Percentiles rank a stretch among this genome's conserved stretches.
Evolutionary conservation across 2,113 vertebrate genomes (phyloP).

Genomic region (Nothobranchius kuhntae): DNA sequence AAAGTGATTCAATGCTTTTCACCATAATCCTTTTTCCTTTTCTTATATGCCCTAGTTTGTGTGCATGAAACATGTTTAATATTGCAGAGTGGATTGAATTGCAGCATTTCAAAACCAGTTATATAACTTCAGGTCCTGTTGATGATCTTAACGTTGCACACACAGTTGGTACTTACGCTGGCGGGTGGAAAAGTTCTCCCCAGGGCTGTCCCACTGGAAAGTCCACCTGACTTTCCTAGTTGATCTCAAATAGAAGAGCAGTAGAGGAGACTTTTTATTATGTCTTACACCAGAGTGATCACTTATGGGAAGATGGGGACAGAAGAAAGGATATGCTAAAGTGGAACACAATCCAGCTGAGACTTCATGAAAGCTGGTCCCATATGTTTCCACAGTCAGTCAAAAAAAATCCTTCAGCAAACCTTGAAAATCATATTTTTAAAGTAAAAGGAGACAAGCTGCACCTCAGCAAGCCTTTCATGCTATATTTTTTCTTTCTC

Average conservation of each 20-base stretch:
- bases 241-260: slow-evolving; percentile 37
- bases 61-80: not conserved
- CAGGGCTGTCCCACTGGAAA: slow-evolving; percentile 50
- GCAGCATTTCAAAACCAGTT: too few species aligned
- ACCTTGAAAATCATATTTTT: slow-evolving; percentile 50
- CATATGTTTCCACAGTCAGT: slow-evolving; percentile 54
- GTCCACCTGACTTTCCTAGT: slow-evolving; percentile 37
- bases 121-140: not conserved
- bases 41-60: not conserved
- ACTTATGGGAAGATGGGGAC: slow-evolving; percentile 41
- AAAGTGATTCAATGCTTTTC: not conserved
- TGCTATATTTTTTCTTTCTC: not conserved
- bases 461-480: slow-evolving; percentile 30
- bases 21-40: not conserved
- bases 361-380: slow-evolving; percentile 55
- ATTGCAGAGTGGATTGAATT: not conserved
- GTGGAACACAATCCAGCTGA: slow-evolving; percentile 53
- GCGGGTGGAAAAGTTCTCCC: slow-evolving; percentile 35
- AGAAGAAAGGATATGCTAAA: slow-evolving; percentile 49
- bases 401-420: slow-evolving; percentile 48
- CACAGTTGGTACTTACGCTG: slow-evolving; percentile 27
- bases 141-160: slow-evolving; percentile 14
- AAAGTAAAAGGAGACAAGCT: slow-evolving; percentile 40
- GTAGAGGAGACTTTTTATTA: slow-evolving; percentile 36
- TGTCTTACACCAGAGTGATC: slow-evolving; percentile 34